phyloP scores from a whole-genome alignment of 2,888 invertebrate genomes.

The Blastobasis lacticolella region DNA sequence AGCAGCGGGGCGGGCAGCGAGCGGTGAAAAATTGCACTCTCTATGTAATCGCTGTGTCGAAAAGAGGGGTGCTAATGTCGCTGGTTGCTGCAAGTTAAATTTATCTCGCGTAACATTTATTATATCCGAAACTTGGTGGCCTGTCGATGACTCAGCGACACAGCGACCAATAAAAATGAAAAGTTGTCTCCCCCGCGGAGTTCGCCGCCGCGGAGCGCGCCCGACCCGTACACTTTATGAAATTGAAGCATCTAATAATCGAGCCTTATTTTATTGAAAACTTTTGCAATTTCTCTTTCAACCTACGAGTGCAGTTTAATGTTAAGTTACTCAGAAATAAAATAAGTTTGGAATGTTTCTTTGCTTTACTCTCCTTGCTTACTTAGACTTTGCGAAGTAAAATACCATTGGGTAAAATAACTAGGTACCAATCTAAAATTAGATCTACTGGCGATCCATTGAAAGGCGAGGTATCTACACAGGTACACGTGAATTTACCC shows the following conservation, averaged over 20 bases:
- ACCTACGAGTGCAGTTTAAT: too few species aligned
- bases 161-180: conserved; percentile 26
- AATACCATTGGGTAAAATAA: too few species aligned
- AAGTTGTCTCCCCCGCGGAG: conserved; percentile 21
- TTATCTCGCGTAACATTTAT: conserved; percentile 63
- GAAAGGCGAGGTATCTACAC: too few species aligned
- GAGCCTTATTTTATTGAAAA: too few species aligned
- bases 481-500: too few species aligned
- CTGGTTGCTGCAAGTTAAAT: conserved; percentile 61
- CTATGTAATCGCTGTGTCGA: conserved; percentile 58
- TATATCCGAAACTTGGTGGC: conserved; percentile 38
- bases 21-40: conserved; percentile 65
- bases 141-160: conserved; percentile 32
- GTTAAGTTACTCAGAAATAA: too few species aligned
- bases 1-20: conserved; percentile 53
- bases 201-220: conserved; percentile 18
- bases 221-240: conserved; percentile 15
- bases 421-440: too few species aligned
- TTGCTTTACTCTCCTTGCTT: too few species aligned
- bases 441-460: too few species aligned
- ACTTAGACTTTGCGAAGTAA: too few species aligned
- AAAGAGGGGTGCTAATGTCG: conserved; percentile 64
- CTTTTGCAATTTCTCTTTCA: too few species aligned
- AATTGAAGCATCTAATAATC: conserved; percentile 12
- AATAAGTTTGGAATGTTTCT: too few species aligned